A percentile compares a stretch with the other conserved stretches of the same genome.
phyloP scores from a whole-genome alignment of 2,113 vertebrate genomes.

The Corvus moneduloides region DNA sequence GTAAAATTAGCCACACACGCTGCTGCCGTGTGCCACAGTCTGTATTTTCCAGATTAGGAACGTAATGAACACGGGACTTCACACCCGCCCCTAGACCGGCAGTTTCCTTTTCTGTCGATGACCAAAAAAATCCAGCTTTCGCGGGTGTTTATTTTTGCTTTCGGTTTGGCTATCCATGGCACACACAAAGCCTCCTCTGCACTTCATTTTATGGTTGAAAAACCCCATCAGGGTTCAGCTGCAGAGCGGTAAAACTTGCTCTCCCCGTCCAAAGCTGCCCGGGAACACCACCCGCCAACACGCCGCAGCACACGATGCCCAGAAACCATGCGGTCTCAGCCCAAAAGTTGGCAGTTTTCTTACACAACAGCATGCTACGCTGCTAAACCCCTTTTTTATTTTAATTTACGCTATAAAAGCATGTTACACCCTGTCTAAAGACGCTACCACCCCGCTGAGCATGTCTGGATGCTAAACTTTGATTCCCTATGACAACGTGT shows the following conservation, averaged over 20 bases:
- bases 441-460: neutral
- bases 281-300: neutral
- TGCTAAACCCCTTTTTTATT: neutral
- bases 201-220: neutral
- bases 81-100: neutral
- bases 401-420: slow-evolving; percentile 22
- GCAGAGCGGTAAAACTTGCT: neutral
- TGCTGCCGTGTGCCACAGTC: neutral
- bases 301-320: neutral
- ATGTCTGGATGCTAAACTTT: neutral
- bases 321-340: neutral
- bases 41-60: neutral
- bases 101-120: slow-evolving; percentile 5
- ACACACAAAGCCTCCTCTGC: neutral
- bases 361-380: neutral
- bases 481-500: neutral
- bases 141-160: neutral
- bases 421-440: neutral
- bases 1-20: neutral
- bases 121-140: neutral
- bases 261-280: neutral
- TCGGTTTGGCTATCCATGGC: neutral
- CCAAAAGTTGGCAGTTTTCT: neutral
- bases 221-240: neutral
- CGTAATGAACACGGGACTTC: fast-evolving